Conservation (phyloP, 2,888 invertebrate species). For the Drepana falcataria region DNA sequence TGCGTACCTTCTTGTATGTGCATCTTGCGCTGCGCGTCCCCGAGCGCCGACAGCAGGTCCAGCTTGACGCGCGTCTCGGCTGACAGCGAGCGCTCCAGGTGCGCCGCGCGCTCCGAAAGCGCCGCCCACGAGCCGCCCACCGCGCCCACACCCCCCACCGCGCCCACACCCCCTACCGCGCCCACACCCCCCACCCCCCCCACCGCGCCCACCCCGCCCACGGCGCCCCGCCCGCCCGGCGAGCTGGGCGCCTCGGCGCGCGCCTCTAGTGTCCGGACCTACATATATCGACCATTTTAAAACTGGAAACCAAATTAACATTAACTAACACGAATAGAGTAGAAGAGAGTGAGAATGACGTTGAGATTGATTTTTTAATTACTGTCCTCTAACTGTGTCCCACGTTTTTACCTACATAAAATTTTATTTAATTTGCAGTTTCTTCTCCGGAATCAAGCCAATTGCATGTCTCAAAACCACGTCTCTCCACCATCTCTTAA, state of each 20-base stretch:
- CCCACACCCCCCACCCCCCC: conserved; percentile 73
- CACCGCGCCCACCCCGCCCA: conserved; percentile 59
- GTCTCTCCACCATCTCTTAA: too few relatives aligned
- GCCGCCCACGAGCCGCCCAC: conserved; percentile 82
- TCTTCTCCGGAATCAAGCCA: too few relatives aligned
- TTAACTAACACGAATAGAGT: too few relatives aligned
- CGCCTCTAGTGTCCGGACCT: conserved; percentile 41
- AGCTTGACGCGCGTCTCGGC: conserved; percentile 98
- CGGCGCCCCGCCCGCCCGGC: conserved; percentile 55
- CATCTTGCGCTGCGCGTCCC: conserved; percentile 94
- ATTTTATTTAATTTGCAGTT: too few relatives aligned
- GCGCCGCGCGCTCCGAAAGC: conserved; percentile 93
- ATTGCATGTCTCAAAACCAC: too few relatives aligned
- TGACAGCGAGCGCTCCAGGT: conserved; percentile 95
- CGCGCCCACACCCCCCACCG: conserved; percentile 82
- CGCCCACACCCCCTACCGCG: conserved; percentile 41
- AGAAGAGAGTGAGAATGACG: too few relatives aligned
- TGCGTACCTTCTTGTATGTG: conserved; percentile 91
- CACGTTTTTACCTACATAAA: too few relatives aligned
- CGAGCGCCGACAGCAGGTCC: conserved; percentile 97
- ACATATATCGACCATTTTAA: conserved; percentile 1
- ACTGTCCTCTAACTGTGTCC: too few relatives aligned
- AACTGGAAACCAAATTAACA: too few relatives aligned
- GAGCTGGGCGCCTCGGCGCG: conserved; percentile 40
- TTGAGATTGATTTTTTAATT: too few relatives aligned